These are phyloP conservation scores for Lophotriccus pileatus DNA, from an alignment of 2,797 vertebrate genomes.

Conservation along the genomic window DNA sequence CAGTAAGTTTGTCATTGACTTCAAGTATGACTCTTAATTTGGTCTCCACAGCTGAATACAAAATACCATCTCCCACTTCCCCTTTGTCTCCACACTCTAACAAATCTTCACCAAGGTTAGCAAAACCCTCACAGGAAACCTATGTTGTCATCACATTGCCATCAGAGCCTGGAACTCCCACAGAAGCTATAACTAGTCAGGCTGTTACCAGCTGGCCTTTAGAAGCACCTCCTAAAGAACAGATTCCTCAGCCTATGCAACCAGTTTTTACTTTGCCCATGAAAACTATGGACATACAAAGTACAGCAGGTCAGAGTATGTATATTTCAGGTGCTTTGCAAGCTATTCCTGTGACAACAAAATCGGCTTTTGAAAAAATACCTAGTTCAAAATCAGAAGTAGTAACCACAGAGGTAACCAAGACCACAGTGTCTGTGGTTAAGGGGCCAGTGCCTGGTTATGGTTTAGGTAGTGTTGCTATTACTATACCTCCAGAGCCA, in stretches of 20 bases:
- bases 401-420: slow-evolving; percentile 83
- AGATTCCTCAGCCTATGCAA: slow-evolving; percentile 75
- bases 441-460: slow-evolving; percentile 79
- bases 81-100: slow-evolving; percentile 89
- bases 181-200: slow-evolving; percentile 84
- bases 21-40: slow-evolving; percentile 87
- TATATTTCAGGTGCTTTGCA: slow-evolving; percentile 83
- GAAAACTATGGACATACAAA: slow-evolving; percentile 81
- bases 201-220: slow-evolving; percentile 83
- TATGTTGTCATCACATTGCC: slow-evolving; percentile 98
- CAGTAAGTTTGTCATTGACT: slow-evolving; percentile 80
- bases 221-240: slow-evolving; percentile 77
- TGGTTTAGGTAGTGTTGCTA: slow-evolving; percentile 69
- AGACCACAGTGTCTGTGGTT: slow-evolving; percentile 81
- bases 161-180: slow-evolving; percentile 94
- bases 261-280: slow-evolving; percentile 82
- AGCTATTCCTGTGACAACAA: slow-evolving; percentile 78
- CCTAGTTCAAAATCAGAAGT: slow-evolving; percentile 81
- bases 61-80: slow-evolving; percentile 89
- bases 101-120: slow-evolving; percentile 83
- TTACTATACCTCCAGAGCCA: slow-evolving; percentile 77
- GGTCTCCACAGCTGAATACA: slow-evolving; percentile 84
- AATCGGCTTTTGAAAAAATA: slow-evolving; percentile 72
- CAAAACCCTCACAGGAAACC: slow-evolving; percentile 88
- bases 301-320: slow-evolving; percentile 78